phyloP scores from a whole-genome alignment of 2,113 vertebrate genomes.

The Budorcas taxicolor region DNA sequence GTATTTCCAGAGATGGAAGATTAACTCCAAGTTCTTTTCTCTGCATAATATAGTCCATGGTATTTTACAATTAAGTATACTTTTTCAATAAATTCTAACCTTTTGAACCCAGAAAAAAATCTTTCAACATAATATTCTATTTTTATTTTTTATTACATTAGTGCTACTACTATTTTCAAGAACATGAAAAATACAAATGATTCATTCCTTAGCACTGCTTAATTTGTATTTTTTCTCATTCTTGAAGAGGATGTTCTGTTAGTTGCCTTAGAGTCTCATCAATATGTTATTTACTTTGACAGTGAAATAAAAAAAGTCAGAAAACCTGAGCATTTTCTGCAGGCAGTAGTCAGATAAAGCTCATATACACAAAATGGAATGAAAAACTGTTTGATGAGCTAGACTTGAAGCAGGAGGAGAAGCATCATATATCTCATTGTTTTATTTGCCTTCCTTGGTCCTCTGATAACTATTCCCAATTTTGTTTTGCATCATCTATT shows the following conservation, averaged over 20 bases:
- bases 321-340: conserved; percentile 24
- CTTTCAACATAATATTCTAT: background rate
- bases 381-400: conserved; percentile 53
- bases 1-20: background rate
- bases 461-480: conserved; percentile 63
- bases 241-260: background rate
- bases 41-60: background rate
- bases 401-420: conserved; percentile 31
- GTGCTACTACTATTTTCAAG: background rate
- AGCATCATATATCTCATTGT: conserved; percentile 51
- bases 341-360: conserved; percentile 48
- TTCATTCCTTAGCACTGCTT: background rate
- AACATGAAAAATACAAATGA: background rate
- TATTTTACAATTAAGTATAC: background rate
- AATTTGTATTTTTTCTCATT: conserved; percentile 32
- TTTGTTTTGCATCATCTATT: conserved; percentile 67
- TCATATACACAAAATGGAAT: conserved; percentile 37
- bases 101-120: background rate
- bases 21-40: background rate
- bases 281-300: conserved; percentile 28
- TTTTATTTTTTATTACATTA: background rate
- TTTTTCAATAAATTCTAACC: background rate
- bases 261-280: conserved; percentile 26
- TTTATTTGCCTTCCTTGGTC: conserved; percentile 58
- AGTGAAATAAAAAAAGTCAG: background rate